Conservation (phyloP, 2,113 vertebrate genomes). For the Syngnathus floridae region DNA sequence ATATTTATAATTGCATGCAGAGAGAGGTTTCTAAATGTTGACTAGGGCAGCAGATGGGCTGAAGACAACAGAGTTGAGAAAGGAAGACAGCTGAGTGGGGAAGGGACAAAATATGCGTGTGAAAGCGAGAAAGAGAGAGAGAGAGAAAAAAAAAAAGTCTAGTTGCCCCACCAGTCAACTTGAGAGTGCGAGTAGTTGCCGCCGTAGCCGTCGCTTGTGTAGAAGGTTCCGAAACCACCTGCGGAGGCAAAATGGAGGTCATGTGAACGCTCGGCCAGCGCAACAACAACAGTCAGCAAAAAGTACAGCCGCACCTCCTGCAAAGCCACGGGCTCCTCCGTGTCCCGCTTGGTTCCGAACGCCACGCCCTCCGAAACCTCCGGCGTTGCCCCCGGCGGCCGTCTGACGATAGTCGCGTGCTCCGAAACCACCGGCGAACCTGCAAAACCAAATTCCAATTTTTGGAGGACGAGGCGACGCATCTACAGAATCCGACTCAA, state of each 20-base stretch:
- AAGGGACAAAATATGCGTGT: constrained; percentile 16
- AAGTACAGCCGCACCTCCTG: constrained; percentile 69
- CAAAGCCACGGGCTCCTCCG: constrained; percentile 83
- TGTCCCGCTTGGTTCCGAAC: constrained; percentile 70
- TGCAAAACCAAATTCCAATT: neutral
- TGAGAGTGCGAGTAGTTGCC: constrained; percentile 90
- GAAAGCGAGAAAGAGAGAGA: constrained; percentile 4
- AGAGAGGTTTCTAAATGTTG: constrained; percentile 18
- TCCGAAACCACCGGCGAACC: constrained; percentile 90
- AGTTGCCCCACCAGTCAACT: constrained; percentile 99
- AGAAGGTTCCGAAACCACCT: constrained; percentile 91
- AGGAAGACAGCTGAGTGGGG: constrained; percentile 27
- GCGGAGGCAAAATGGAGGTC: constrained; percentile 5
- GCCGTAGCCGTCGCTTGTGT: constrained; percentile 93
- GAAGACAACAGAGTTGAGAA: constrained; percentile 28
- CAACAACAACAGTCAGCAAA: neutral
- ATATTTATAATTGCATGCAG: constrained; percentile 66
- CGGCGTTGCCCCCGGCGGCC: constrained; percentile 70
- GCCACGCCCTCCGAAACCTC: constrained; percentile 79
- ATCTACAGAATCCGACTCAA: neutral
- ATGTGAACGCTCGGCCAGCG: neutral
- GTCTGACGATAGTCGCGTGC: constrained; percentile 91
- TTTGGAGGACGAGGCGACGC: neutral
- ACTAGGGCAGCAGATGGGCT: constrained; percentile 22
- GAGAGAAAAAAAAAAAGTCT: constrained; percentile 46